Percentiles rank a stretch among this genome's conserved stretches.
Evolutionary conservation across 2,888 invertebrate genomes (phyloP).

Genomic region (Pseudolycoriella hygida): DNA sequence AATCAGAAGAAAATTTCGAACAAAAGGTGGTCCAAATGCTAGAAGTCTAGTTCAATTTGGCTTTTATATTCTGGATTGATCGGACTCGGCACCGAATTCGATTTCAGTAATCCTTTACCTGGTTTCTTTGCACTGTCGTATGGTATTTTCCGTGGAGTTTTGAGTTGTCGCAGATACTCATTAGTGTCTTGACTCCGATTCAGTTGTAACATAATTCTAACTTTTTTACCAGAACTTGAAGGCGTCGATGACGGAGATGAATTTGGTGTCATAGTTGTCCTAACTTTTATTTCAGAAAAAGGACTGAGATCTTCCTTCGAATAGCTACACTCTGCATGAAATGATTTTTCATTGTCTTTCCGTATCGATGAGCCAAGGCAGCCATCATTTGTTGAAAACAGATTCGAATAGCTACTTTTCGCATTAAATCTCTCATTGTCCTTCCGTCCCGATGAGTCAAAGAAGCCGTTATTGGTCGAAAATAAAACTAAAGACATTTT

Average conservation of each 20-base stretch:
- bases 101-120: constrained; percentile 52
- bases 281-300: constrained; percentile 7
- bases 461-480: too few species aligned
- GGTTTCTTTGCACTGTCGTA: constrained; percentile 55
- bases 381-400: too few species aligned
- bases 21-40: not conserved
- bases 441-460: too few species aligned
- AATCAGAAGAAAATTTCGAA: too few species aligned
- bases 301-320: too few species aligned
- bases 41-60: constrained; percentile 22
- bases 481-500: too few species aligned
- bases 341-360: too few species aligned
- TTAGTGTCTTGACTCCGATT: constrained; percentile 53
- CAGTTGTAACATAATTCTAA: constrained; percentile 51
- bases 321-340: too few species aligned
- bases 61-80: constrained; percentile 61
- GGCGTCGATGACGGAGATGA: constrained; percentile 7
- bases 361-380: too few species aligned
- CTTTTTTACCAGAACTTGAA: constrained; percentile 34
- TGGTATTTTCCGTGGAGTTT: constrained; percentile 54
- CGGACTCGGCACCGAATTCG: constrained; percentile 44
- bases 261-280: constrained; percentile 7
- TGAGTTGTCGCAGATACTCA: constrained; percentile 53
- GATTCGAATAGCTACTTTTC: too few species aligned
- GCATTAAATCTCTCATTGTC: too few species aligned